These are phyloP conservation scores for Tenthredo scrophulariae DNA, from an alignment of 2,888 invertebrate genomes.

Conservation along the genomic window DNA sequence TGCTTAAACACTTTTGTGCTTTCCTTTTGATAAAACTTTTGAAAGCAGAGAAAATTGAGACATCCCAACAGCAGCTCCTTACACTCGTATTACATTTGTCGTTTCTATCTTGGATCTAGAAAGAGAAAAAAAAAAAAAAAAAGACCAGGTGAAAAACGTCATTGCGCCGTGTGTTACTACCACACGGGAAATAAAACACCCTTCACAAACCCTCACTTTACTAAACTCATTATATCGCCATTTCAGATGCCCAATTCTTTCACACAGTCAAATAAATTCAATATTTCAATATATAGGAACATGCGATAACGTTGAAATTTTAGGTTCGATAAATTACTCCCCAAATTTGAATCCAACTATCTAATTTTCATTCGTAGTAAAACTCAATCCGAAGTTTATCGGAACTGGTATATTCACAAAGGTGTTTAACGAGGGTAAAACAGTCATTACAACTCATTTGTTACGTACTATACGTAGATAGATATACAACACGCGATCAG, in stretches of 20 bases:
- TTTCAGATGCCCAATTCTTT: background rate
- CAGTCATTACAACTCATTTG: constrained; percentile 14
- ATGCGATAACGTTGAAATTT: no score
- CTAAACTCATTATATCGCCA: background rate
- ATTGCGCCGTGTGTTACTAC: background rate
- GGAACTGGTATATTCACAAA: background rate
- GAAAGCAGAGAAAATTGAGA: constrained; percentile 34
- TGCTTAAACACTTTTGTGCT: constrained; percentile 33
- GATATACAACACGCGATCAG: background rate
- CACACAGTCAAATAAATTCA: background rate
- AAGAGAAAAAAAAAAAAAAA: background rate
- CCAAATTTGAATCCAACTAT: background rate
- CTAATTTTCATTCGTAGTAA: background rate
- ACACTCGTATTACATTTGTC: background rate
- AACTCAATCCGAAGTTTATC: background rate
- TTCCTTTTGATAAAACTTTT: constrained; percentile 18
- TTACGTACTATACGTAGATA: background rate
- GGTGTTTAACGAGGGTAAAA: constrained; percentile 10
- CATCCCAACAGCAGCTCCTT: background rate
- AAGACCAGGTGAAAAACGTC: background rate
- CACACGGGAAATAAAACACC: background rate
- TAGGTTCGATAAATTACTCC: background rate
- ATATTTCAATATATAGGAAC: background rate
- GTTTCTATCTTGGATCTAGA: background rate
- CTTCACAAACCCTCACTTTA: background rate